phyloP scores from a whole-genome alignment of 2,113 vertebrate species.

The Spermophilus dauricus region DNA sequence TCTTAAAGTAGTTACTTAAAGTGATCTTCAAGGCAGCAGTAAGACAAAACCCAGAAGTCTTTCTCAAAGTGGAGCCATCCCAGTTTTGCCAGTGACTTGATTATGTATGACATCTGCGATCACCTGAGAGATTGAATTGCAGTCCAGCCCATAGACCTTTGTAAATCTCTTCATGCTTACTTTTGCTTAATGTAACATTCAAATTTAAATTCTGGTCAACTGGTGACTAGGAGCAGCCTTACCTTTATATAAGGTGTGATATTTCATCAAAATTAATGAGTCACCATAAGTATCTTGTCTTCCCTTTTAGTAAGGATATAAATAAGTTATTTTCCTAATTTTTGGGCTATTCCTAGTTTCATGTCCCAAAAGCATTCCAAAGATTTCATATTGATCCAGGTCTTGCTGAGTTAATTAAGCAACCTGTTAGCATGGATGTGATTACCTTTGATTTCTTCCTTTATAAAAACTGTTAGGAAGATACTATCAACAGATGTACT shows the following conservation, averaged over 20 bases:
- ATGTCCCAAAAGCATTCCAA: not conserved
- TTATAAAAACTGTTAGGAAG: not conserved
- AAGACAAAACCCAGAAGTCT: not conserved
- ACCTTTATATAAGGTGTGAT: not conserved
- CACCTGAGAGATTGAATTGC: not conserved
- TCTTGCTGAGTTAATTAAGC: not conserved
- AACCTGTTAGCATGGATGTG: not conserved
- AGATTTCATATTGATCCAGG: not conserved
- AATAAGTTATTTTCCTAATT: not conserved
- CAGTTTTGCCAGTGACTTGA: not conserved
- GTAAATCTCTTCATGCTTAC: not conserved
- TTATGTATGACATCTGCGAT: not conserved
- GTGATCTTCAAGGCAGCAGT: not conserved
- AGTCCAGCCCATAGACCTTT: not conserved
- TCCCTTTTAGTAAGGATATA: not conserved
- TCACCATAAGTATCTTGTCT: not conserved
- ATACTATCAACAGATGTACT: not conserved
- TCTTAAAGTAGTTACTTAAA: not conserved
- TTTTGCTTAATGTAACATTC: not conserved
- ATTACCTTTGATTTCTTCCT: not conserved
- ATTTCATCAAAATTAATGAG: conserved; percentile 40
- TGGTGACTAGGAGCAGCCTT: not conserved
- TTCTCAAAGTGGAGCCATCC: not conserved
- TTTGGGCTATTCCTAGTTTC: not conserved
- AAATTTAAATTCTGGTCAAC: not conserved